These are phyloP conservation scores for Tetrao urogallus DNA, from an alignment of 2,113 vertebrate species.

Conservation along the genomic window DNA sequence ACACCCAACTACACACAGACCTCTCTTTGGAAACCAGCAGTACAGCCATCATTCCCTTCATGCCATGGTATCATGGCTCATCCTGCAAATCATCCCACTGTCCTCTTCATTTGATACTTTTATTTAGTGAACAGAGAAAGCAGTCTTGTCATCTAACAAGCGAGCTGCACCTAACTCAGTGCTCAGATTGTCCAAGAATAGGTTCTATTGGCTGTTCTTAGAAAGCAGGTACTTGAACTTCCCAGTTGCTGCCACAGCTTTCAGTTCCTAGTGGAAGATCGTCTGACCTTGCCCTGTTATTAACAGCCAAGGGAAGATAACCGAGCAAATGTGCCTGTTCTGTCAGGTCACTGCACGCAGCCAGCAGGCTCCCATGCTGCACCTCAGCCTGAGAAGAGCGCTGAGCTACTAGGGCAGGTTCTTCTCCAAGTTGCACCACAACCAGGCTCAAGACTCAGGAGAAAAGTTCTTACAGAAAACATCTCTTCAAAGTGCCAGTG, in stretches of 20 bases:
- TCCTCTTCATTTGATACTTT: background rate
- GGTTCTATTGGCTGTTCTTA: background rate
- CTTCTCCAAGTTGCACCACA: background rate
- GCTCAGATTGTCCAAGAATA: background rate
- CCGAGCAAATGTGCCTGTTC: background rate
- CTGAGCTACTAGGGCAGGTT: background rate
- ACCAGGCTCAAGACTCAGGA: background rate
- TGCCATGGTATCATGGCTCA: background rate
- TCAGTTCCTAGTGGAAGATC: background rate
- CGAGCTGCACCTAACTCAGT: background rate
- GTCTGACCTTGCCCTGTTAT: background rate
- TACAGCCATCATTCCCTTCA: background rate
- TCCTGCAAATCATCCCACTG: background rate
- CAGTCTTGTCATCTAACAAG: background rate
- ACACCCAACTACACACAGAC: background rate
- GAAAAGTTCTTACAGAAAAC: background rate
- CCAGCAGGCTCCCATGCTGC: background rate
- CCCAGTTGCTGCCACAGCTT: background rate
- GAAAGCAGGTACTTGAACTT: background rate
- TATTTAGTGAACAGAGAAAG: background rate
- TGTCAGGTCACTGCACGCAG: background rate
- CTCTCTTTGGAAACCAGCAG: background rate
- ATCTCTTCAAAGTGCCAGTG: background rate
- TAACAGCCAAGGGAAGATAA: background rate
- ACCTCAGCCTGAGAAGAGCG: background rate